Percentiles rank a stretch among this genome's conserved stretches.
These are phyloP conservation scores for Chydorus sphaericus DNA, from an alignment of 2,888 invertebrate genomes.

Conservation along the genomic window DNA sequence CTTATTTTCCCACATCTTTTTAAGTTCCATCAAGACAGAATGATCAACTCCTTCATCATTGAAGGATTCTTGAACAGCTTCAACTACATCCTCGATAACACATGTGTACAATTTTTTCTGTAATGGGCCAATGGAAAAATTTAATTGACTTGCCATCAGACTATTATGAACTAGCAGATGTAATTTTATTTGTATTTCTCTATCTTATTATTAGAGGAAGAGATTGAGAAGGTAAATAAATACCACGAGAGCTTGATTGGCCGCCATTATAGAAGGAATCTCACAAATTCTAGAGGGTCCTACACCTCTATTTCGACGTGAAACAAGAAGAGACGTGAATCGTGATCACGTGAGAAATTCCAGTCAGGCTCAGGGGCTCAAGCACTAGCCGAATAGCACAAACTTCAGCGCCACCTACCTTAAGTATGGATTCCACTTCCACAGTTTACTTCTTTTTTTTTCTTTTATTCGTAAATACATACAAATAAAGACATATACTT, in stretches of 20 bases:
- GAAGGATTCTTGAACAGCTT: slow-evolving; percentile 82
- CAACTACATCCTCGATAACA: slow-evolving; percentile 93
- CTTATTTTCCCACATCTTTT: slow-evolving; percentile 88
- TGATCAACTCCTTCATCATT: slow-evolving; percentile 96
- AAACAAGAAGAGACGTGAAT: not conserved
- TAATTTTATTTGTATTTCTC: not conserved
- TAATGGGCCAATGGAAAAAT: slow-evolving; percentile 19
- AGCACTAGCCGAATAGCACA: not conserved
- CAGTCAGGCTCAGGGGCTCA: too few relatives aligned
- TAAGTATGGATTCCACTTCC: too few relatives aligned
- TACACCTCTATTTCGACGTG: not conserved
- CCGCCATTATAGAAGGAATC: slow-evolving; percentile 1
- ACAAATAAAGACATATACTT: too few relatives aligned
- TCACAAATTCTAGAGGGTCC: too few relatives aligned
- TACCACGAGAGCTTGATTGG: slow-evolving; percentile 11
- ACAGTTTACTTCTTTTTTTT: too few relatives aligned
- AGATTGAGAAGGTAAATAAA: not conserved
- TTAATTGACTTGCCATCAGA: not conserved
- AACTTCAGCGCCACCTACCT: not conserved
- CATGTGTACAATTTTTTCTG: slow-evolving; percentile 74
- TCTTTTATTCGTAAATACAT: too few relatives aligned
- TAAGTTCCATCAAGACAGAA: slow-evolving; percentile 85
- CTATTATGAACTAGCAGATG: too few relatives aligned
- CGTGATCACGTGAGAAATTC: not conserved
- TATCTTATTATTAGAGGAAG: not conserved